phyloP scores from a whole-genome alignment of 2,888 invertebrate species.

The Drosophila cracens region DNA sequence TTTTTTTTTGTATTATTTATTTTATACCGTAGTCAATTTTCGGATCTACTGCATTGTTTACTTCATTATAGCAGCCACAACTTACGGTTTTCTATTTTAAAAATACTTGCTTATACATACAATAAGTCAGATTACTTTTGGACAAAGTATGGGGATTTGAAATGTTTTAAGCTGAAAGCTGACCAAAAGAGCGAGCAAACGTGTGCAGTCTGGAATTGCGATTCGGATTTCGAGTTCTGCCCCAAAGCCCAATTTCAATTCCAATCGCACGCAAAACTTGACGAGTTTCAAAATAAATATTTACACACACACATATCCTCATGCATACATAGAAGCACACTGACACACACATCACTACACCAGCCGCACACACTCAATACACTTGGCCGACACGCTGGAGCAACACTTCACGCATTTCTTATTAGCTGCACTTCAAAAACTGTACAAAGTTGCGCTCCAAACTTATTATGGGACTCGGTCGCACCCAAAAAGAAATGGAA shows the following conservation, averaged over 20 bases:
- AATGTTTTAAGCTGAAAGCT: constrained; percentile 19
- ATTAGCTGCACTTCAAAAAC: constrained; percentile 66
- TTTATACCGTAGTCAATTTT: not conserved
- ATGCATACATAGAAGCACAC: constrained; percentile 6
- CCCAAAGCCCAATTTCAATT: constrained; percentile 59
- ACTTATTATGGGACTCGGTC: constrained; percentile 60
- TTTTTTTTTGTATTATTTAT: not conserved
- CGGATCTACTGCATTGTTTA: not conserved
- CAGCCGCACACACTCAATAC: constrained; percentile 25
- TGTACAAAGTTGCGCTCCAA: constrained; percentile 54
- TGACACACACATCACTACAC: not conserved
- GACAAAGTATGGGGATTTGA: not conserved
- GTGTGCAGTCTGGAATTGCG: constrained; percentile 16
- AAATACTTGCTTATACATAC: not conserved
- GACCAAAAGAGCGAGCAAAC: constrained; percentile 21
- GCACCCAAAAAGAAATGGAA: constrained; percentile 23
- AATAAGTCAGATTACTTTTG: not conserved
- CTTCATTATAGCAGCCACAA: not conserved
- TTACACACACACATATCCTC: constrained; percentile 48
- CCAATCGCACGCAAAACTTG: constrained; percentile 67
- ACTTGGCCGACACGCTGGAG: constrained; percentile 44
- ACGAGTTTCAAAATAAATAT: constrained; percentile 70
- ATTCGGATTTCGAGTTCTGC: constrained; percentile 21
- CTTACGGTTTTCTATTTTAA: not conserved
- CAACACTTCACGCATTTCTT: constrained; percentile 77